Evolutionary conservation across 1,140 invertebrate genomes (phyloP), one percentile per base, ranked within the genome.

Genomic region (Lycorma delicatula): DNA sequence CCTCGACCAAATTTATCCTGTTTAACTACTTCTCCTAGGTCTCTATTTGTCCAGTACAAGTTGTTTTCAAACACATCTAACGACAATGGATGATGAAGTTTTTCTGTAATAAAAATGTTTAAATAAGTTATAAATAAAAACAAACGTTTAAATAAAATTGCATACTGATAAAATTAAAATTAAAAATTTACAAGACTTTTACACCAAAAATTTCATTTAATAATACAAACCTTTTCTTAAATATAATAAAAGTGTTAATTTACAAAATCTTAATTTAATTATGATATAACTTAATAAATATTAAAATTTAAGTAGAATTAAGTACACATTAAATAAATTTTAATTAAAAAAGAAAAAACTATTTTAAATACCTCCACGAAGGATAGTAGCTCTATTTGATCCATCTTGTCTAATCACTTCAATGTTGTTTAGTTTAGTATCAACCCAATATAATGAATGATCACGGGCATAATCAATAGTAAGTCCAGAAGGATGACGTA

Each of bases 1-100:
- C 93, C 93, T 62, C 93, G 74, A 3, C 94, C 95, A 74, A 98
- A 97, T 76, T 98, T 98, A 67, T 98, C 93, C 68, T 95, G 90
- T 41, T 80, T 79, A 3, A 90, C 75, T 0, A 98, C 75, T 67
- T 92, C 89, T 0, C 91, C 91, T 0, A 82, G 84, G 61, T 90
- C 84, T 52, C 83, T 78, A 0, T 90, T 91, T 3, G 91, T 78
- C 89, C 92, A 98, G 70, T 87, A 98, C 46, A 98, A 63, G 41
- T 81, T 81, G 18, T 86, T 91, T 73, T 97, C 94, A 72, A 97
- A 98, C 0, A 98, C 82, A 70, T 98, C 95, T 54, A 98, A 65
- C 0, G 89, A 86, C 28, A 92, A 77, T 0, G 93, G 93, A 71
- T 91, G 88, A 58, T 81, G 81, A 27, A 93, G 67, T 25, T 75